Evolutionary conservation across 2,888 invertebrate species (phyloP).

Genomic region (Sinohyriopsis cumingii): DNA sequence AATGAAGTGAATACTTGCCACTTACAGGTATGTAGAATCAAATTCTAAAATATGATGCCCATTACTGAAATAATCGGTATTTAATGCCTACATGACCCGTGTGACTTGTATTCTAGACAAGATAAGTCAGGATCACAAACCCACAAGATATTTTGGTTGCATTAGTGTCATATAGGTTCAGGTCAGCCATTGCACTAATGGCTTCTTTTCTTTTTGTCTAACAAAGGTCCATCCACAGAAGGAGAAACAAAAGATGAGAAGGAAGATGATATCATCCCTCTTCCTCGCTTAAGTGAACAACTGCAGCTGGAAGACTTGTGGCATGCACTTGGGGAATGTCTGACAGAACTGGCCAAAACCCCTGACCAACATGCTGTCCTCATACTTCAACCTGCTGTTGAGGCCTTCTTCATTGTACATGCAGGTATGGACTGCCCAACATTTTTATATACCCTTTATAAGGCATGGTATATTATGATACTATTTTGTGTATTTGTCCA

Average conservation of each 20-base stretch:
- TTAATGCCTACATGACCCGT: no score
- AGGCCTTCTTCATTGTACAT: constrained; percentile 92
- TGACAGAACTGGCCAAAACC: constrained; percentile 85
- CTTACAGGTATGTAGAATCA: no score
- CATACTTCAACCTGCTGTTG: constrained; percentile 89
- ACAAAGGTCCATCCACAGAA: constrained; percentile 20
- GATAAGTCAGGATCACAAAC: no score
- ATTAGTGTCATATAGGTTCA: no score
- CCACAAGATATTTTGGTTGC: no score
- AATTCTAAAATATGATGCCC: no score
- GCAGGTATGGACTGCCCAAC: constrained; percentile 73
- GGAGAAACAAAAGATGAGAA: constrained; percentile 16
- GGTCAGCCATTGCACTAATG: no score
- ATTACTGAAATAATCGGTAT: no score
- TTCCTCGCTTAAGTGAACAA: constrained; percentile 80
- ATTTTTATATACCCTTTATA: neutral
- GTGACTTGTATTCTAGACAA: no score
- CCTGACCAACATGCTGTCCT: constrained; percentile 91
- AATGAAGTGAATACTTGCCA: no score
- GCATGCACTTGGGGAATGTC: constrained; percentile 85
- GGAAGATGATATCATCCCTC: constrained; percentile 22
- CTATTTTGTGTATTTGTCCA: neutral
- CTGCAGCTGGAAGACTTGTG: constrained; percentile 83
- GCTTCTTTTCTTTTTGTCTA: no score
- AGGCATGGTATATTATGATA: neutral